Evolutionary conservation across 2,797 vertebrate genomes (phyloP), one percentile per base, ranked within the genome.

Genomic region (Poeciliopsis turneri): DNA sequence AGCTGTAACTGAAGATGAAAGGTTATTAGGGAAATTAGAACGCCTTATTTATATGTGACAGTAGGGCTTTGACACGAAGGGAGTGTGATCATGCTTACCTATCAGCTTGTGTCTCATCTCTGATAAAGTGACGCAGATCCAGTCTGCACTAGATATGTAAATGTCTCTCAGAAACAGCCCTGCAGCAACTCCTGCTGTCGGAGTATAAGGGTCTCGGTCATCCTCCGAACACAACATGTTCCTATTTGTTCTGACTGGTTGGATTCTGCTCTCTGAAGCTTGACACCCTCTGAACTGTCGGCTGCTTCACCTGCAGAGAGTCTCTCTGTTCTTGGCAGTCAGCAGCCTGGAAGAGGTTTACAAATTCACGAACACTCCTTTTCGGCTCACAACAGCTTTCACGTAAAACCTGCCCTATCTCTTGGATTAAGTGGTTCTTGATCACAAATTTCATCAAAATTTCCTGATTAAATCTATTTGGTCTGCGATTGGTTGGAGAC

Each of bases 161-260:
- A 43, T 70, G 23, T 45, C 13, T 70, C 41, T 45, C 41, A 28
- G 68, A 45, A 43, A 43, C 68, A 28, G 68, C 39, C 68, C 68
- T 8, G 39, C 39, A 69, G 39, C 47, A 61, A 75, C 75, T 84
- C 83, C 83, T 11, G 47, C 59, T 23, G 80, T 69, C 41, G 20
- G 30, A 77, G 85, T 74, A 16, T 1, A 86, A 86, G 89, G 87
- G 88, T 87, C 86, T 79, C 13, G 80, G 82, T 82, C 75, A 9
- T 78, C 61, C 57, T 55, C 69, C 1, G 72, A 83, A 81, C 87
- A 78, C 87, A 79, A 84, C 88, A 85, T 83, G 86, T 77, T 84
- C 81, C 66, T 74, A 81, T 89, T 90, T 90, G 82, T 88, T 88
- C 70, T 82, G 12, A 57, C 69, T 71, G 86, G 70, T 80, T 83